Percentiles rank a stretch among this genome's conserved stretches.
These are phyloP conservation scores for Caenorhabditis macrosperma DNA, from an alignment of 2,888 invertebrate species.

Conservation along the genomic window DNA sequence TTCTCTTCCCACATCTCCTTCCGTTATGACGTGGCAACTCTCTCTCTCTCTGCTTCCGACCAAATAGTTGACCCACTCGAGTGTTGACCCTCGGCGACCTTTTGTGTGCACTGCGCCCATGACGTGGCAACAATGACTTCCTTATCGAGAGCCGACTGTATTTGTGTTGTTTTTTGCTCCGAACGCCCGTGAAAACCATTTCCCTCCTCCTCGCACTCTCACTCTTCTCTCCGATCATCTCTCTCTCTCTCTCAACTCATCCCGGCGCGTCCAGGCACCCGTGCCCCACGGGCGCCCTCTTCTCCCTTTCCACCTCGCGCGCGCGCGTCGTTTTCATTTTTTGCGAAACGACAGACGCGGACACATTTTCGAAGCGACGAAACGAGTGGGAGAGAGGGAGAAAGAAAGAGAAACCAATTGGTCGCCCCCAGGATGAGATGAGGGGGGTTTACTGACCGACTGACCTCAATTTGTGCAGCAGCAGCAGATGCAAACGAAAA, in stretches of 20 bases:
- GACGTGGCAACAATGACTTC: conserved; percentile 31
- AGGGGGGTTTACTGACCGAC: conserved; percentile 55
- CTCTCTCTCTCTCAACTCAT: not conserved
- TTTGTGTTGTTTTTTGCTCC: conserved; percentile 18
- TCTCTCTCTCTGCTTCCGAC: not conserved
- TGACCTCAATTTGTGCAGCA: conserved; percentile 59
- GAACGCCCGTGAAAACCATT: too few species aligned
- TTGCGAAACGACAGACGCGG: conserved; percentile 22
- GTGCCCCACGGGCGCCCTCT: not conserved
- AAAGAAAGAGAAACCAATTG: conserved; percentile 26
- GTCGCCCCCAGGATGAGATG: too few species aligned
- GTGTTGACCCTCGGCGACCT: conserved; percentile 3
- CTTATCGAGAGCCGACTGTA: conserved; percentile 26
- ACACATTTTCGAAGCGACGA: conserved; percentile 15
- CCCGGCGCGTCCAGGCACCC: conserved; percentile 50
- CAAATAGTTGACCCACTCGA: conserved; percentile 18
- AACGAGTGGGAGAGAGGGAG: conserved; percentile 25
- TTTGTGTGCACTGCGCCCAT: conserved; percentile 18
- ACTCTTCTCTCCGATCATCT: not conserved
- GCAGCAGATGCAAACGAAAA: conserved; percentile 27
- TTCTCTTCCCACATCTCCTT: not conserved
- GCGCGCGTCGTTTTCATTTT: too few species aligned
- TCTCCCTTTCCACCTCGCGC: not conserved
- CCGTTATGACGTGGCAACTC: not conserved
- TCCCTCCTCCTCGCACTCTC: not conserved